These are phyloP conservation scores for Helobdella robusta DNA, from an alignment of 2,888 invertebrate species.

Conservation along the genomic window DNA sequence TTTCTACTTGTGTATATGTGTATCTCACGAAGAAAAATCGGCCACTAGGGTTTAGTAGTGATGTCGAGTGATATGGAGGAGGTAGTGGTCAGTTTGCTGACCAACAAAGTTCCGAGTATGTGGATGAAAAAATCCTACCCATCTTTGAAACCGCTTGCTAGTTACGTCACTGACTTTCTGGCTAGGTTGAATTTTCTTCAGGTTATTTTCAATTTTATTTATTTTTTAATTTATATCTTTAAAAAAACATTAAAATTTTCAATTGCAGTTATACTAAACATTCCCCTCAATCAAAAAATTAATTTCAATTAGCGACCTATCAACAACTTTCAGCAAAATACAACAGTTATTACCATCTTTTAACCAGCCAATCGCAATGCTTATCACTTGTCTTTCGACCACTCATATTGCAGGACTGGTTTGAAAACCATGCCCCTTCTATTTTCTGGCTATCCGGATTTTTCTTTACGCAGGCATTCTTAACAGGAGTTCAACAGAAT, in stretches of 20 bases:
- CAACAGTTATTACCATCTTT: too few relatives aligned
- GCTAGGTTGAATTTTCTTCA: conserved; percentile 56
- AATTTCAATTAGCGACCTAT: too few relatives aligned
- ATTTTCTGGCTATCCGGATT: conserved; percentile 52
- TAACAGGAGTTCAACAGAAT: conserved; percentile 52
- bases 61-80: conserved; percentile 77
- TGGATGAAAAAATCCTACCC: conserved; percentile 52
- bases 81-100: conserved; percentile 70
- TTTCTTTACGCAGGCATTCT: conserved; percentile 52
- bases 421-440: conserved; percentile 48
- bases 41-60: conserved; percentile 65
- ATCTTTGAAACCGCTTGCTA: conserved; percentile 51
- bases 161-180: conserved; percentile 50
- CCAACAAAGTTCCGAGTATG: conserved; percentile 58
- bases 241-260: too few relatives aligned
- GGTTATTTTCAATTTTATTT: conserved; percentile 43
- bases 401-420: conserved; percentile 50
- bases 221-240: background rate
- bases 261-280: too few relatives aligned
- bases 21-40: background rate
- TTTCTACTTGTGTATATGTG: too few relatives aligned
- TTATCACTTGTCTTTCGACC: too few relatives aligned
- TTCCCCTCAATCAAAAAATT: too few relatives aligned
- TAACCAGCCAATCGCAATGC: too few relatives aligned
- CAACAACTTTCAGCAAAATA: too few relatives aligned